A percentile compares a stretch with the other conserved stretches of the same genome.
Evolutionary conservation across 2,113 vertebrate genomes (phyloP).

Genomic region (Prionailurus viverrinus): DNA sequence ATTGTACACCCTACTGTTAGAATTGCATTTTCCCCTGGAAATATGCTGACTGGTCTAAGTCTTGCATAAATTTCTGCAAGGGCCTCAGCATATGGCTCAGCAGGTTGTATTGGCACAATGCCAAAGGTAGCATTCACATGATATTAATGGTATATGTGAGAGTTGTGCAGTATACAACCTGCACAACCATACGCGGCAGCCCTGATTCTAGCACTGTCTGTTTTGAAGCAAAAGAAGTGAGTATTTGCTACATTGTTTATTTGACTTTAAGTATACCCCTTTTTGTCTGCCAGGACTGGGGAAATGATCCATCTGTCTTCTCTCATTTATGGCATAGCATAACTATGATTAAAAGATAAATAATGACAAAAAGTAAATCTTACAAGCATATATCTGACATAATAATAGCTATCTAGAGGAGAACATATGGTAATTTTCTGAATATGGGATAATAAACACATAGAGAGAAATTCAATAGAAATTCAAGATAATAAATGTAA

Average conservation of each 20-base stretch:
- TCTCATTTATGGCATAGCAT: slow-evolving; percentile 61
- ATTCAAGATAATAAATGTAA: slow-evolving; percentile 69
- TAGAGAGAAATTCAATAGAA: slow-evolving; percentile 66
- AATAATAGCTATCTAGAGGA: slow-evolving; percentile 46
- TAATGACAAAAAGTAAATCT: slow-evolving; percentile 69
- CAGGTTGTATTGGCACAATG: not conserved
- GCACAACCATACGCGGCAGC: not conserved
- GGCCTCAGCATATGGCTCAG: not conserved
- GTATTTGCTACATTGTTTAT: not conserved
- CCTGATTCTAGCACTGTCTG: not conserved
- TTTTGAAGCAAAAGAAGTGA: slow-evolving; percentile 42
- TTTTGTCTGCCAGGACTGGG: slow-evolving; percentile 19
- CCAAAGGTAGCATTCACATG: not conserved
- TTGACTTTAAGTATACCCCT: slow-evolving; percentile 21
- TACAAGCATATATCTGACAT: slow-evolving; percentile 57
- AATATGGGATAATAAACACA: slow-evolving; percentile 67
- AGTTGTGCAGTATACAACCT: not conserved
- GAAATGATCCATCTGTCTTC: slow-evolving; percentile 54
- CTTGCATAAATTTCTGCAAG: not conserved
- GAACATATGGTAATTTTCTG: slow-evolving; percentile 67
- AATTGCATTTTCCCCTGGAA: not conserved
- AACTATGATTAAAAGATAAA: slow-evolving; percentile 77
- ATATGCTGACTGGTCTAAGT: not conserved
- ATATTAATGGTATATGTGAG: not conserved
- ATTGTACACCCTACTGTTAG: not conserved